Evolutionary conservation across 2,888 invertebrate species (phyloP), one percentile per base, ranked within the genome.

Genomic region (Trachelus tabidus): DNA sequence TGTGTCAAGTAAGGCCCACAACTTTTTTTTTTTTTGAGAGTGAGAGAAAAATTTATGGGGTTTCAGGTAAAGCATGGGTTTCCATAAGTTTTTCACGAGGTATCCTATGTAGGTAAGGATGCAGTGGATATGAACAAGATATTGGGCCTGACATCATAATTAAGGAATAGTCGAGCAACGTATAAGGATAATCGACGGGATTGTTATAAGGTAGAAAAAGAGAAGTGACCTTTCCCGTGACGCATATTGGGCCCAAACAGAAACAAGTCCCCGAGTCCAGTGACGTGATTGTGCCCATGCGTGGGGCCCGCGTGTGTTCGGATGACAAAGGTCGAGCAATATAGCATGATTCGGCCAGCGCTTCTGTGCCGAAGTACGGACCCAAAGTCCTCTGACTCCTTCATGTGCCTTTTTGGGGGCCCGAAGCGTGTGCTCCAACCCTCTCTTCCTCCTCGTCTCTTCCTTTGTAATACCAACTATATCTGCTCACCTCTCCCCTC

Each of bases 241-340:
- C 56, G 56, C 56, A 23, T 23, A 23, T 23, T 56, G 56, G 56
- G 56, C 56, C 56, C 56, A 56, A 56, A 56, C 23, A 56, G 56
- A 56, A 56, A 56, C 56, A 23, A 56, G 56, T 56, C 9, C 56
- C 23, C 56, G 3, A 2, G 56, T 56, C 56, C 56, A 23, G 56
- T 56, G 56, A 56, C 56, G 56, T 56, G 56, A 56, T 23, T 56
- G 56, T 56, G 56, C 56, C 23, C 71, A 71, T 34, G 71, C 71
- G 71, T 34, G 71, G 33, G 71, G 33, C 71, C 71, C 75, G 30
- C 74, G 85, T 83, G 86, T 84, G 85, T 81, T 83, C 81, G 85
- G 85, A 85, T 87, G 87, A 84, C 83, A 87, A 86, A 88, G 89
- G 88, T 89, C 89, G 87, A 86, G 84, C 87, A 85, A 88, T 89